Base-by-base conservation (phyloP, 2,797 vertebrate genomes). In the Gallinago nigripennis region DNA sequence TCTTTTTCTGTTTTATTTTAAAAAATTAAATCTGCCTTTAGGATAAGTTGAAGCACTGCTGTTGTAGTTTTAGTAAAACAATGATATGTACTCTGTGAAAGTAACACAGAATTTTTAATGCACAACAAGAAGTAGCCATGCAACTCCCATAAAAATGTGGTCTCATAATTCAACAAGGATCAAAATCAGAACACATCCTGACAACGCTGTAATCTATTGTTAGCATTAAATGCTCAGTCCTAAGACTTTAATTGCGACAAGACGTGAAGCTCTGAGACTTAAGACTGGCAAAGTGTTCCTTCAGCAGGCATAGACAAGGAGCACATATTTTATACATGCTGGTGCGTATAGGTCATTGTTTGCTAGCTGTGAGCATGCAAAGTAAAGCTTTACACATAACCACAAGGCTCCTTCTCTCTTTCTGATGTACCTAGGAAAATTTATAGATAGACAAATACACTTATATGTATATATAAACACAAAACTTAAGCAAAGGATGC, bases 211-310 rank as follows among this genome's bases (percentile, higher is more conserved):
- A 88, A 83, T 75, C 88, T 94, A 82, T 81, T 68, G 37, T 68
- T 96, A 96, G 88, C n/a, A 95, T 96, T 96, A 97, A 96, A 96
- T 89, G 60, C 78, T 97, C 79, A 79, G 48, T 82, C 41, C 73
- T 97, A 98, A 97, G 96, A 97, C 95, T 98, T 97, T 97, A 97
- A 97, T 98, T 97, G 95, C 9, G 8, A 95, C 60, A 94, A 96
- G 88, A 94, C 27, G 0, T 95, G 75, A 87, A 83, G 81, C 80
- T 94, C 91, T 81, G 77, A 97, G 86, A 91, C 79, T 86, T 71
- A 82, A 94, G 84, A 71, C 90, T 75, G 86, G 92, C 86, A 81
- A 93, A 91, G 92, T 76, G 83, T 91, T 95, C 83, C 61, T 72
- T 96, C 88, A 97, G 95, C 97, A 98, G 96, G 97, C 97, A 98